Base-by-base conservation (phyloP, 2,113 vertebrate genomes). In the Oreamnos americanus region DNA sequence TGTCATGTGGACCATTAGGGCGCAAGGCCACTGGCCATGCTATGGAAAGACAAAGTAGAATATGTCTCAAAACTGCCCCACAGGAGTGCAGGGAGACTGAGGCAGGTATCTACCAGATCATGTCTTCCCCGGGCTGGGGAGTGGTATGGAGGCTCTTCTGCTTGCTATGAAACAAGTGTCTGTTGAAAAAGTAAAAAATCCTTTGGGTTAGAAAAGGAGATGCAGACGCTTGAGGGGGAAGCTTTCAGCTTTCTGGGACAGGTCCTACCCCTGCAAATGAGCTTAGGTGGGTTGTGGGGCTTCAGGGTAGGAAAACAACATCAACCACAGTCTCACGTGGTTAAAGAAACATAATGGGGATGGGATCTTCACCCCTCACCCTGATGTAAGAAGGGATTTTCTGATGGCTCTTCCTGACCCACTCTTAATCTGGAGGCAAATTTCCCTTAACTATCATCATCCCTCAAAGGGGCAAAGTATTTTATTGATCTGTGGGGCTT, bases 51-150 rank as follows among this genome's bases (percentile, higher is more conserved):
- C 47, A 71, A 71, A 36, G 13, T 19, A 87, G 6, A 53, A 6
- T 49, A 23, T 2, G 1, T 10, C 16, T 93, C 53, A 21, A 8
- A 57, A 71, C 12, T 45, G 21, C 51, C 49, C 17, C 30, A 36
- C 1, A 17, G 11, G 9, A 55, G 5, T 17, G 36, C 33, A 47
- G 57, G 60, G 49, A 93, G 57, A 45, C 57, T 3, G 28, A 64
- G 45, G 15, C 67, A 13, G 7, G 1, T 15, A 15, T 19, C 21
- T 5, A 8, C 6, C 39, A 49, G 30, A 12, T 53, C 43, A 5
- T 5, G 0, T n/a, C 33, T 74, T 39, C n/a, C 3, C 9, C 13
- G 17, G 0, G 1, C 4, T 64, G 49, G 21, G 33, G 6, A 16
- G 3, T 33, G 11, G 2, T 82, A 19, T 26, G 6, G 17, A 43